Percentiles rank a stretch among this genome's conserved stretches.
phyloP scores from a whole-genome alignment of 2,113 vertebrate species.

The Thunnus maccoyii region DNA sequence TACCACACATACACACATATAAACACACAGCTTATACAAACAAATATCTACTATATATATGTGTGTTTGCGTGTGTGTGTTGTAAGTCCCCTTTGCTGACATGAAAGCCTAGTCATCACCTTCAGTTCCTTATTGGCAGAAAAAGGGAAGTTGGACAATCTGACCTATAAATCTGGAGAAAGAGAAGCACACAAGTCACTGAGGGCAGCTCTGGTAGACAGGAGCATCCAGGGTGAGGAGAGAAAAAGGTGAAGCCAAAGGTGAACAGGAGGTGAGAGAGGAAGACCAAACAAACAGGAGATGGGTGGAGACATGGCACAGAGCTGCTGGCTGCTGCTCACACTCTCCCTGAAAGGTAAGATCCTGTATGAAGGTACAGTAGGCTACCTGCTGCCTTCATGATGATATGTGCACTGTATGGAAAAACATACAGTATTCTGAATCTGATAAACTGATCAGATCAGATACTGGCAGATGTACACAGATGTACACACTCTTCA shows the following conservation, averaged over 20 bases:
- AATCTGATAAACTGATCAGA: too few species aligned
- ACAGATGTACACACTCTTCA: too few species aligned
- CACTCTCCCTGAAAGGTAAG: conserved; percentile 66
- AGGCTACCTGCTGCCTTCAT: too few species aligned
- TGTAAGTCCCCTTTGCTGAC: conserved; percentile 5
- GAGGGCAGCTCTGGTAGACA: background rate
- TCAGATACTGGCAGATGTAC: too few species aligned
- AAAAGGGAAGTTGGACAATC: conserved; percentile 48
- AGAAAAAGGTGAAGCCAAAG: background rate
- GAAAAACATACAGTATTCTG: too few species aligned
- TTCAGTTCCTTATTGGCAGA: background rate
- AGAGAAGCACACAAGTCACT: background rate
- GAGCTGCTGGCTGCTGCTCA: conserved; percentile 58
- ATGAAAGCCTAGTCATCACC: background rate
- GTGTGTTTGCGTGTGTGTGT: background rate
- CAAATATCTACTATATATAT: background rate
- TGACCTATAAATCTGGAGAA: background rate
- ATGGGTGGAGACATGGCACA: conserved; percentile 9
- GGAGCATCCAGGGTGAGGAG: too few species aligned
- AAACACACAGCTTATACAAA: background rate
- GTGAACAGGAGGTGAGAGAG: background rate
- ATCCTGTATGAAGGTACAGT: background rate
- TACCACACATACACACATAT: background rate
- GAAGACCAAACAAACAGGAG: background rate
- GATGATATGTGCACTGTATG: too few species aligned